A percentile compares a stretch with the other conserved stretches of the same genome.
Conservation (phyloP, 2,888 invertebrate species). For the Halictus ligatus region DNA sequence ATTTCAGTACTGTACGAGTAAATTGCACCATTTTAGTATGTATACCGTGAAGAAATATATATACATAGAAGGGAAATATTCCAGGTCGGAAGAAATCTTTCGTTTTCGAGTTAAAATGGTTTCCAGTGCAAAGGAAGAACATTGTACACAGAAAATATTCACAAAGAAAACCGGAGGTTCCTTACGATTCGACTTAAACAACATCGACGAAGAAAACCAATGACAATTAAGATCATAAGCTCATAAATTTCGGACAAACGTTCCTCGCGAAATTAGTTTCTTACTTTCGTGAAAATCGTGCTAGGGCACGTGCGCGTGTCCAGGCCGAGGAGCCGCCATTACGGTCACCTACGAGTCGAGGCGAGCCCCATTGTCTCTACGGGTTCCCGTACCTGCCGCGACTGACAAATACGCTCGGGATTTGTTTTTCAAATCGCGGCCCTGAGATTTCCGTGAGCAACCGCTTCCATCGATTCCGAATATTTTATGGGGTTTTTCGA, state of each 20-base stretch:
- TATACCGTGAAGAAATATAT: too few relatives aligned
- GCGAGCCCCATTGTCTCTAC: slow-evolving; percentile 48
- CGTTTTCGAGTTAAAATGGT: too few relatives aligned
- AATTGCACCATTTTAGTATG: too few relatives aligned
- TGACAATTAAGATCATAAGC: background rate
- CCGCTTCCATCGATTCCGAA: slow-evolving; percentile 28
- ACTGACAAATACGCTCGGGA: slow-evolving; percentile 48
- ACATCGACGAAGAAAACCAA: too few relatives aligned
- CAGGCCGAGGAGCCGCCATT: slow-evolving; percentile 60
- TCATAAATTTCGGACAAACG: background rate
- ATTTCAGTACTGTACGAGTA: too few relatives aligned
- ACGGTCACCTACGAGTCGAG: slow-evolving; percentile 29
- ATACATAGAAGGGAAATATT: too few relatives aligned
- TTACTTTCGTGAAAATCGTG: background rate
- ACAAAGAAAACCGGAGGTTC: too few relatives aligned
- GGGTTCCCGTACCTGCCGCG: slow-evolving; percentile 45
- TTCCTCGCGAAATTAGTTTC: background rate
- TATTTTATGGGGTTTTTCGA: background rate
- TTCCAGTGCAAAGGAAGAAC: too few relatives aligned
- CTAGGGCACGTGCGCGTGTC: slow-evolving; percentile 53
- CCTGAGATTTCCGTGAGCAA: slow-evolving; percentile 31
- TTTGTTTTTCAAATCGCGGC: slow-evolving; percentile 57
- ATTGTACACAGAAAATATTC: too few relatives aligned
- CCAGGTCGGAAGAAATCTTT: too few relatives aligned
- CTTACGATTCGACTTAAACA: too few relatives aligned